Evolutionary conservation across 1,140 invertebrate genomes (phyloP), one percentile per base, ranked within the genome.

Genomic region (Potamilus streckersoni): DNA sequence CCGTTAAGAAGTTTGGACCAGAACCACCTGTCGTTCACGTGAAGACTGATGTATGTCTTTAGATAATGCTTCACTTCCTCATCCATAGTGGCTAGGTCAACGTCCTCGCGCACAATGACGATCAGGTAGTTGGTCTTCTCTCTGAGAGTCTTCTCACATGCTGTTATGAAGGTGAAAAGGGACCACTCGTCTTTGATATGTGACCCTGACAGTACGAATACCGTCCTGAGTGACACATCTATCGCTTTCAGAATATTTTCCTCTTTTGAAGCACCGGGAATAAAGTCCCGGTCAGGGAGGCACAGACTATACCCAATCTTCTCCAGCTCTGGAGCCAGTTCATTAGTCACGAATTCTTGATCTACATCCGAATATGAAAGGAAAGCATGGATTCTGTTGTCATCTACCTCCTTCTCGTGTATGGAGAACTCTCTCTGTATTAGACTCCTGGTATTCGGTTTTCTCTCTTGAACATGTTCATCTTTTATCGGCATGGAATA

Each of bases 161-260:
- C 81, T 17, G 80, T 71, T 60, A 80, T 65, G 60, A 85, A 82
- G n/a, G 79, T 80, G 64, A 85, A 85, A 13, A 82, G 49, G 19
- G 80, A 79, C 84, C 84, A 85, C 60, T 85, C 84, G 59, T 84
- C 76, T 6, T 74, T 60, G 15, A 75, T n/a, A 61, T 80, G 78
- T 15, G 71, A 61, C 17, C 78, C 69, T 0, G 84, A 84, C 16
- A 85, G 55, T 12, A 85, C 59, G n/a, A 85, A 80, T 14, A 85
- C 62, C 2, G 78, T 80, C 68, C 80, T 77, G 4, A 63, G 56
- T 58, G 81, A 78, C 20, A 38, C 62, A 14, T 84, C 69, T 1
- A 81, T 80, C 1, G 82, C 84, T 15, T 80, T 77, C 16, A 85
- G 70, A 38, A 85, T 80, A 68, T 85, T 85, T 74, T 85, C 82